Evolutionary conservation across 37 sponge, comb jelly and placozoan genomes (phyloP).

Genomic region (Lycopodina hypogea): DNA sequence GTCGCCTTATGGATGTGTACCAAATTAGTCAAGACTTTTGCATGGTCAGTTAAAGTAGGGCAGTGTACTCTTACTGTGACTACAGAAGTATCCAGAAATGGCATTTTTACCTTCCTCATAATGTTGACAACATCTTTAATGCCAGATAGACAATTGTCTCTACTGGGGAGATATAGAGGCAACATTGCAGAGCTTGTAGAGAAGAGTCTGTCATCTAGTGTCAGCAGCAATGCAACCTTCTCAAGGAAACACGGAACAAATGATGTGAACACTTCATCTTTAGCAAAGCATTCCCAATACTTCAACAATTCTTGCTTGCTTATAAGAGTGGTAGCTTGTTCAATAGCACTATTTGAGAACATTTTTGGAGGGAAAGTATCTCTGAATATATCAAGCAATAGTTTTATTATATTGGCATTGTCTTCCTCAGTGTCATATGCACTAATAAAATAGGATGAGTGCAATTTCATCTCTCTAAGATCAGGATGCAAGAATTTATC

Average conservation of each 20-base stretch:
- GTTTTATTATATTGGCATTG: neutral
- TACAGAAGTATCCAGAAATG: slow-evolving; percentile 16
- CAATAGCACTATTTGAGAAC: neutral
- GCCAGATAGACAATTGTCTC: neutral
- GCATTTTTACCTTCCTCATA: slow-evolving; percentile 15
- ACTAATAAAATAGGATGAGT: neutral
- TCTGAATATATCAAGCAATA: neutral
- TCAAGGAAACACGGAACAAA: neutral
- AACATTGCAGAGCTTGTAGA: neutral
- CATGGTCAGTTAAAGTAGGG: slow-evolving; percentile 16
- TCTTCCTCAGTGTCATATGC: neutral
- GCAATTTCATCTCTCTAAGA: neutral
- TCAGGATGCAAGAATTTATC: slow-evolving; percentile 6
- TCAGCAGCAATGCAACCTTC: slow-evolving; percentile 30
- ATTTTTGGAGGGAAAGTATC: neutral
- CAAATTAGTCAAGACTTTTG: slow-evolving; percentile 5
- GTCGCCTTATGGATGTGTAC: neutral
- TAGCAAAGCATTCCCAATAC: neutral
- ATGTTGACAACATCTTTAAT: neutral
- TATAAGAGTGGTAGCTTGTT: neutral
- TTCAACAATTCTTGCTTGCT: neutral
- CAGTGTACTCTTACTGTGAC: slow-evolving; percentile 2
- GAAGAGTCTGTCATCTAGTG: slow-evolving; percentile 16
- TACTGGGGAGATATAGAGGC: slow-evolving; percentile 1
- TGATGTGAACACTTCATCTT: neutral